A percentile compares a stretch with the other conserved stretches of the same genome.
phyloP scores from a whole-genome alignment of 2,113 vertebrate genomes.

The Elephas maximus region DNA sequence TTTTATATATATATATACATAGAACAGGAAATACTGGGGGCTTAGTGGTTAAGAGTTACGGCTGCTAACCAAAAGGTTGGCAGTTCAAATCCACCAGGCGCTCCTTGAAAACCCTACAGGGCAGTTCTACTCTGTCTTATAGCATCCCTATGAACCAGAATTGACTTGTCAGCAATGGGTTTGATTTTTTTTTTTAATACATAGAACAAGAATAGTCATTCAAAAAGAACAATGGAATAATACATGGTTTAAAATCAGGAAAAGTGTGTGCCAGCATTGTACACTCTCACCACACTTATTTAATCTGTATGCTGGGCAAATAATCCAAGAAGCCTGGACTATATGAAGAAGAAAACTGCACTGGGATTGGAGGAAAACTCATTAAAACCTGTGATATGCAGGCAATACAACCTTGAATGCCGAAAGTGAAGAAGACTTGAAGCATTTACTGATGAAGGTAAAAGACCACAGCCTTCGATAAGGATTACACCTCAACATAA shows the following conservation, averaged over 20 bases:
- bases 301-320: neutral
- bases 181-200: too few relatives aligned
- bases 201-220: too few relatives aligned
- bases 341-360: neutral
- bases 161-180: too few relatives aligned
- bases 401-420: neutral
- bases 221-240: neutral
- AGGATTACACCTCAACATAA: neutral
- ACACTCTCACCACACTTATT: neutral
- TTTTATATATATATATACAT: too few relatives aligned
- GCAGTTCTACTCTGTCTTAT: too few relatives aligned
- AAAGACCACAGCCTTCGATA: neutral
- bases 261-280: neutral
- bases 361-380: neutral
- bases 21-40: too few relatives aligned
- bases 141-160: too few relatives aligned
- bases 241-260: neutral
- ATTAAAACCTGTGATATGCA: neutral
- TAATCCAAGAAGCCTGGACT: neutral
- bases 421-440: neutral
- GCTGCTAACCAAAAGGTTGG: too few relatives aligned
- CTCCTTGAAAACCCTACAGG: too few relatives aligned
- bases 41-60: too few relatives aligned
- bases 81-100: too few relatives aligned
- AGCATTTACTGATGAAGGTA: neutral